A percentile compares a stretch with the other conserved stretches of the same genome.
Evolutionary conservation across 2,888 invertebrate genomes (phyloP).

Genomic region (Tinea pellionella): DNA sequence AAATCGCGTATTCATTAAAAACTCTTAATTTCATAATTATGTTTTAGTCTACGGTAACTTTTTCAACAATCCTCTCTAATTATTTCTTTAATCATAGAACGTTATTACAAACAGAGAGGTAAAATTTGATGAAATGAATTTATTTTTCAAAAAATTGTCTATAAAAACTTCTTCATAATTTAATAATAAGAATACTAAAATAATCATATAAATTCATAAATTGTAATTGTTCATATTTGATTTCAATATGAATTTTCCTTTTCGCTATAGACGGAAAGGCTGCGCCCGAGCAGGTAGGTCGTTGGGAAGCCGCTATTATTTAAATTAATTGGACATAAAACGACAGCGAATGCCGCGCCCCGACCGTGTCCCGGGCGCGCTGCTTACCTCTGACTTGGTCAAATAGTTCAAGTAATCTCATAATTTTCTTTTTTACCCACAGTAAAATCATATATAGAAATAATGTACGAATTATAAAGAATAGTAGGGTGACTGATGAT

Average conservation of each 20-base stretch:
- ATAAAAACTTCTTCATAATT: no score
- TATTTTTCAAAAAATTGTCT: no score
- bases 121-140: no score
- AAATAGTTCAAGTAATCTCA: not conserved
- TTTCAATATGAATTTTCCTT: constrained; percentile 1
- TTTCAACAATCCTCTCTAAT: no score
- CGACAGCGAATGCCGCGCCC: constrained; percentile 31
- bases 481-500: no score
- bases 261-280: constrained; percentile 6
- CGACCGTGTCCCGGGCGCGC: constrained; percentile 25
- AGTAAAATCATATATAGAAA: not conserved
- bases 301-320: constrained; percentile 58
- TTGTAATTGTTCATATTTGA: not conserved
- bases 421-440: not conserved
- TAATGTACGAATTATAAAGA: not conserved
- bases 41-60: no score
- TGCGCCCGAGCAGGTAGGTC: constrained; percentile 29
- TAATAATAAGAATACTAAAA: not conserved
- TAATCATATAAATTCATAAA: not conserved
- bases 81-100: no score
- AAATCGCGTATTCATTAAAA: no score
- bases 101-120: no score
- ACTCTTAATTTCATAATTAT: no score
- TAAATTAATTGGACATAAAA: constrained; percentile 66
- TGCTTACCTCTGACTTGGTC: constrained; percentile 18